Base-by-base conservation (phyloP, 30 jellyfish, hydroid and myxozoan genomes). In the Clytia hemisphaerica region DNA sequence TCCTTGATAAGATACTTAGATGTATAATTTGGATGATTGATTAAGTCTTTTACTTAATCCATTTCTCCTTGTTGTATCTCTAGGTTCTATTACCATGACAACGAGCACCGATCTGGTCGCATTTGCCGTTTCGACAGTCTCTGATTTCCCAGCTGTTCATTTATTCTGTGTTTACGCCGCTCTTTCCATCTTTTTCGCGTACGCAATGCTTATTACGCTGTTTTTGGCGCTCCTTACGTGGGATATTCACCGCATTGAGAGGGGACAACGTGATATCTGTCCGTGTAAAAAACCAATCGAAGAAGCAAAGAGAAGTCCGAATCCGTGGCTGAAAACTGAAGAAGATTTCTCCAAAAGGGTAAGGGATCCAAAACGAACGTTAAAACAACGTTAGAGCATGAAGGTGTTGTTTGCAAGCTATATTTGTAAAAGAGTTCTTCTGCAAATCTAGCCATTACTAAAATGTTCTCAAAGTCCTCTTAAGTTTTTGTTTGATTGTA, bases 11-110 rank as follows among this genome's bases (percentile, higher is more conserved):
- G n/a, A n/a, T n/a, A n/a, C n/a, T n/a, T n/a, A n/a, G n/a, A n/a
- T n/a, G n/a, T n/a, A n/a, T n/a, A n/a, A n/a, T n/a, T n/a, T n/a
- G n/a, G n/a, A n/a, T n/a, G n/a, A n/a, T n/a, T n/a, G n/a, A n/a
- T n/a, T n/a, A n/a, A n/a, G n/a, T n/a, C n/a, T n/a, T n/a, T n/a
- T n/a, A n/a, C n/a, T n/a, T n/a, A n/a, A n/a, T n/a, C n/a, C n/a
- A n/a, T n/a, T n/a, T n/a, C n/a, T n/a, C n/a, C n/a, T n/a, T n/a
- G n/a, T n/a, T n/a, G n/a, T n/a, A n/a, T n/a, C n/a, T n/a, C n/a
- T n/a, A n/a, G 88, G 85, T 4, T 55, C 93, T 30, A 62, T 79
- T 6, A 79, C 93, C 29, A 79, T 81, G 94, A 81, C 94, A 40
- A 81, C 94, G 25, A 25, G 63, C 53, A 71, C 94, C 1, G 94